Base-by-base conservation (phyloP, 2,113 vertebrate genomes). In the Peromyscus californicus region DNA sequence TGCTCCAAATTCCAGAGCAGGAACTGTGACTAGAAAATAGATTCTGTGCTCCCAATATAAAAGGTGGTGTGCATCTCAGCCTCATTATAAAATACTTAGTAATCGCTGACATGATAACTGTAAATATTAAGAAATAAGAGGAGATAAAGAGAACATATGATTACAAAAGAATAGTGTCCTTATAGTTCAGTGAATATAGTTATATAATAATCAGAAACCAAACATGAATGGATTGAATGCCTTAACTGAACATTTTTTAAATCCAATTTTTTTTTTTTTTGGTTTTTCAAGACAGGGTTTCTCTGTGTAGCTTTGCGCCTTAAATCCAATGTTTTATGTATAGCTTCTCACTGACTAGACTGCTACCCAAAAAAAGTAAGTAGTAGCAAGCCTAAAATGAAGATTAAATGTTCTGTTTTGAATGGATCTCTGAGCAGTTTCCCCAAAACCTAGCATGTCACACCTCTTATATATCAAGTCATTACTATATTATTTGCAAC, bases 1-100 rank as follows among this genome's bases (percentile, higher is more conserved):
- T 65, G 92, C 91, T 96, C 96, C 82, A 97, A 94, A 97, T 74
- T 91, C 91, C 93, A 63, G 39, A 92, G 63, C 45, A 90, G 42
- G 54, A 96, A 95, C 76, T 90, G 9, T 54, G 96, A n/a, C 57
- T 90, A 9, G 9, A 13, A 19, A 92, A 87, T 10, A 96, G 6
- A 78, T 39, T 16, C 36, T 57, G 39, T 87, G 57, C 1, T 16
- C 11, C 4, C 9, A 94, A 70, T 75, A 92, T 83, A 78, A 90
- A 69, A 63, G 65, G 57, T 29, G 67, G 61, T 91, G 61, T 91
- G 31, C 9, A 95, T 54, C 9, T 89, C 74, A 93, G 21, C 8
- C 7, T 89, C 82, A 91, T 48, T 85, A 22, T 95, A 86, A 96
- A 93, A 88, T 67, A 82, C 65, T 96, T 94, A 67, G 72, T 65